Percentiles rank a stretch among this genome's conserved stretches.
These are phyloP conservation scores for Eriocheir sinensis DNA, from an alignment of 1,140 invertebrate genomes.

Conservation along the genomic window DNA sequence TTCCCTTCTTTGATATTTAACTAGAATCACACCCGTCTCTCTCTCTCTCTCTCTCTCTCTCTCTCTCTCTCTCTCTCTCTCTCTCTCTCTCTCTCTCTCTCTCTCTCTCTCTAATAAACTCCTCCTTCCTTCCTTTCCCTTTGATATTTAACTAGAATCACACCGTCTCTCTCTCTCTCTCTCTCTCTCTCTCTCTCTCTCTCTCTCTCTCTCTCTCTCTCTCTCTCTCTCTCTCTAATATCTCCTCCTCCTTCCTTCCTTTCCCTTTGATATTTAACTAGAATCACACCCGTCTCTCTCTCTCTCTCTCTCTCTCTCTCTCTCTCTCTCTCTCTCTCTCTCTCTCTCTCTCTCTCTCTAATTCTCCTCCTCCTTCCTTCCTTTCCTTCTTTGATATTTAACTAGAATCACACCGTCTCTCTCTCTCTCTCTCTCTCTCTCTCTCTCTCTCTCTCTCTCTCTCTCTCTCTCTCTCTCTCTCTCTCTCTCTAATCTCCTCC, in stretches of 20 bases:
- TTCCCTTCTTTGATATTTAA: background rate
- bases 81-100: background rate
- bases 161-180: conserved; percentile 7
- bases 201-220: too few species aligned
- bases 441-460: background rate
- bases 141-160: background rate
- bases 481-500: background rate
- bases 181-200: conserved; percentile 54
- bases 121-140: background rate
- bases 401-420: too few species aligned
- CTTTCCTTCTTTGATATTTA: background rate
- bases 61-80: background rate
- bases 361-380: background rate
- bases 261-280: too few species aligned
- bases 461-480: background rate
- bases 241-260: too few species aligned
- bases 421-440: too few species aligned
- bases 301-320: background rate
- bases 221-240: too few species aligned
- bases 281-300: too few species aligned
- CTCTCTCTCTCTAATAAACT: background rate
- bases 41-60: background rate
- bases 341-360: background rate
- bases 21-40: background rate
- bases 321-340: background rate